Evolutionary conservation across 2,888 invertebrate genomes (phyloP).

Genomic region (Hyppa rectilinea): DNA sequence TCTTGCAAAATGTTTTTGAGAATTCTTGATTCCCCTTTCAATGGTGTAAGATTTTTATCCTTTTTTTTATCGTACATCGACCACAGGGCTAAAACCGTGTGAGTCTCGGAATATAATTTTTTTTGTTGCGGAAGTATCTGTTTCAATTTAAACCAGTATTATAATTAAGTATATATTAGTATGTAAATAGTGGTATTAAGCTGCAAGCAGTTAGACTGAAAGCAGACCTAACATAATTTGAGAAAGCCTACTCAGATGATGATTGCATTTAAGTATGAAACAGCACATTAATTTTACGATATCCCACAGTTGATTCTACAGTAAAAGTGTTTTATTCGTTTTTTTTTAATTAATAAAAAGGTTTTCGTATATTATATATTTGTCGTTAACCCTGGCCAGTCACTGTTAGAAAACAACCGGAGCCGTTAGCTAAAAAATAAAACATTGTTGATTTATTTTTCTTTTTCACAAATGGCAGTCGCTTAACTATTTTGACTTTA

Average conservation of each 20-base stretch:
- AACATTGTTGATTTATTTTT: background rate
- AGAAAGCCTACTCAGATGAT: background rate
- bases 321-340: background rate
- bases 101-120: background rate
- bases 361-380: background rate
- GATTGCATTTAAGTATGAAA: background rate
- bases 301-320: too few relatives aligned
- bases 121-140: background rate
- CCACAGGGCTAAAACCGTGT: background rate
- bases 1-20: conserved; percentile 11
- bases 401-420: background rate
- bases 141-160: background rate
- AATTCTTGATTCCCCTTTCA: background rate
- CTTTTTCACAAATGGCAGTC: conserved; percentile 7
- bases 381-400: background rate
- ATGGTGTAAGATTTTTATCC: background rate
- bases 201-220: background rate
- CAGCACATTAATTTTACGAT: background rate
- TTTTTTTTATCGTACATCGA: background rate
- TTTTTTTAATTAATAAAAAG: background rate
- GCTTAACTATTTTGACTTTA: conserved; percentile 4
- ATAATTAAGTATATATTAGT: background rate
- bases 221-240: background rate
- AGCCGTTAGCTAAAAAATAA: background rate
- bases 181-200: background rate